Percentiles rank a stretch among this genome's conserved stretches.
These are phyloP conservation scores for Lepas anatifera DNA, from an alignment of 2,888 invertebrate genomes.

Conservation along the genomic window DNA sequence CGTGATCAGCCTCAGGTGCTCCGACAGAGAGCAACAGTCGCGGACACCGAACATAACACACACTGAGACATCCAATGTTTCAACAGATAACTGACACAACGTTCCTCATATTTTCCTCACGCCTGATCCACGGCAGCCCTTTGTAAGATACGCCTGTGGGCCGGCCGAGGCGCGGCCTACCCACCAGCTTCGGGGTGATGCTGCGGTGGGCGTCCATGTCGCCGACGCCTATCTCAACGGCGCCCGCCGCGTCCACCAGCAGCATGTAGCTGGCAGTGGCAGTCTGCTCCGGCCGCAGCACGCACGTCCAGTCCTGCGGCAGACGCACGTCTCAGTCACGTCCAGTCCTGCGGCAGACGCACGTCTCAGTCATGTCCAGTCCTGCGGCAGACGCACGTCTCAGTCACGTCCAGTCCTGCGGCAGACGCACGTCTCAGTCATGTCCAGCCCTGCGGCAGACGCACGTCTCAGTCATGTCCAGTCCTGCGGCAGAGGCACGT, in stretches of 20 bases:
- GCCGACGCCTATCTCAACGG: constrained; percentile 66
- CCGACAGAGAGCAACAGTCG: background rate
- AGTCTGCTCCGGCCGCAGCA: constrained; percentile 32
- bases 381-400: background rate
- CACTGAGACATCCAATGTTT: too few relatives aligned
- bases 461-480: background rate
- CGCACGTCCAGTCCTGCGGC: constrained; percentile 29
- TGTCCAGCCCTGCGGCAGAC: background rate
- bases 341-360: background rate
- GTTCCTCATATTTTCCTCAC: too few relatives aligned
- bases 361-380: background rate
- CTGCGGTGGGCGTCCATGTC: constrained; percentile 66
- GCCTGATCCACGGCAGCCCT: too few relatives aligned
- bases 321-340: background rate
- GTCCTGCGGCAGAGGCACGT: background rate
- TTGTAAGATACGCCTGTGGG: too few relatives aligned
- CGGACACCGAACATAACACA: too few relatives aligned
- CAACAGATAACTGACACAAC: too few relatives aligned
- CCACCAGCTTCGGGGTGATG: constrained; percentile 53
- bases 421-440: background rate
- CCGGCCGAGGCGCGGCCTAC: too few relatives aligned
- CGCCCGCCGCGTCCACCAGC: constrained; percentile 58
- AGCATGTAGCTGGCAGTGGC: constrained; percentile 63
- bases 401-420: background rate
- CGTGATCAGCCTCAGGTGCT: too few relatives aligned